Evolutionary conservation across 2,888 invertebrate species (phyloP).

Genomic region (Troilus luridus): DNA sequence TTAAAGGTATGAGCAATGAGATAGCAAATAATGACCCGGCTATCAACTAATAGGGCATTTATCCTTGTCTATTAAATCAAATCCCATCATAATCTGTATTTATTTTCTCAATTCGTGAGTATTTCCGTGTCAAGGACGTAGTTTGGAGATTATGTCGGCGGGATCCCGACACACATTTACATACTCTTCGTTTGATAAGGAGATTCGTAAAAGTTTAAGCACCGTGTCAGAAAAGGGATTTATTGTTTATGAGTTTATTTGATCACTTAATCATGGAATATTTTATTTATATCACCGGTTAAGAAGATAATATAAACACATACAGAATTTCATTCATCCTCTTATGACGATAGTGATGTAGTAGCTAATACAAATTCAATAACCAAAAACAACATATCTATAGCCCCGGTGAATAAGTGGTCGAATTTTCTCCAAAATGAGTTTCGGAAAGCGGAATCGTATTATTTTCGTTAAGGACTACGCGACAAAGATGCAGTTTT

Average conservation of each 20-base stretch:
- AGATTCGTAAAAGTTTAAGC: background rate
- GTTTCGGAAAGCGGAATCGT: too few relatives aligned
- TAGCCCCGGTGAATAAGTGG: too few relatives aligned
- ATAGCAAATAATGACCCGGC: background rate
- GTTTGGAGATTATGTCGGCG: background rate
- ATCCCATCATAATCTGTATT: constrained; percentile 19
- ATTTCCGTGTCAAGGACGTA: constrained; percentile 16
- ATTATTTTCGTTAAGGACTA: too few relatives aligned
- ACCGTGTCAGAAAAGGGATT: background rate
- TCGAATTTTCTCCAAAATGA: too few relatives aligned
- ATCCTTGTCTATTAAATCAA: constrained; percentile 39
- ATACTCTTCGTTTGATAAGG: background rate
- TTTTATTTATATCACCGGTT: background rate
- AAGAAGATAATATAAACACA: background rate
- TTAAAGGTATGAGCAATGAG: background rate
- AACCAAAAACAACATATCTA: too few relatives aligned
- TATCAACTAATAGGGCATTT: constrained; percentile 20
- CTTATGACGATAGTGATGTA: background rate
- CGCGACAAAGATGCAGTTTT: too few relatives aligned
- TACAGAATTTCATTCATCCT: background rate
- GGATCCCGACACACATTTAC: background rate
- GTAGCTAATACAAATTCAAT: too few relatives aligned
- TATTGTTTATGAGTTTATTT: background rate
- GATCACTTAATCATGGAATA: background rate
- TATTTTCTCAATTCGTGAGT: constrained; percentile 32